phyloP scores from a whole-genome alignment of 2,797 vertebrate species.

The Paratrypauchen microcephalus region DNA sequence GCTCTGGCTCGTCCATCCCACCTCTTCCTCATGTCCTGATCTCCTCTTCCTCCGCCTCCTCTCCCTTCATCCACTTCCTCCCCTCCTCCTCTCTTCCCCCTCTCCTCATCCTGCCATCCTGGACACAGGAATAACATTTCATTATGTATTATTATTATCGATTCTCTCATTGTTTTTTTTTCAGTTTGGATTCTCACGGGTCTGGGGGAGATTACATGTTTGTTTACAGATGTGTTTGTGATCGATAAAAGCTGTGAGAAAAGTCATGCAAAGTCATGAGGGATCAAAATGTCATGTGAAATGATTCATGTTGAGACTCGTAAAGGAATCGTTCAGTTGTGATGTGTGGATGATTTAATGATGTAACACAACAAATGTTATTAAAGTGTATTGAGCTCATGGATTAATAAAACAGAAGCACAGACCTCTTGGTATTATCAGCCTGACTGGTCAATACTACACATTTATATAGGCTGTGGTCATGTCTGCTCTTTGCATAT shows the following conservation, averaged over 20 bases:
- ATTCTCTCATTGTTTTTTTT: constrained; percentile 42
- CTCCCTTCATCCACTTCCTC: too few species aligned
- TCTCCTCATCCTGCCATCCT: too few species aligned
- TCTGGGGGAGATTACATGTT: constrained; percentile 46
- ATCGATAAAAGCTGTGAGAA: constrained; percentile 33
- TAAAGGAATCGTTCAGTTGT: background rate
- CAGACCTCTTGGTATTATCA: background rate
- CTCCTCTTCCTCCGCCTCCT: too few species aligned
- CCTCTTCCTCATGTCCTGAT: too few species aligned
- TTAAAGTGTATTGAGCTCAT: background rate
- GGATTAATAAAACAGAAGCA: background rate
- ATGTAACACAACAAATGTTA: background rate
- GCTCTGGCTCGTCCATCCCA: too few species aligned
- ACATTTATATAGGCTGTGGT: too few species aligned
- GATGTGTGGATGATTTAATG: background rate
- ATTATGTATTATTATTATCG: constrained; percentile 64
- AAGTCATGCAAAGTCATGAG: background rate
- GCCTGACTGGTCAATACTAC: background rate
- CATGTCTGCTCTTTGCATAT: too few species aligned
- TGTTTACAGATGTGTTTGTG: constrained; percentile 37
- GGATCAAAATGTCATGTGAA: background rate
- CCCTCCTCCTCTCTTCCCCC: too few species aligned
- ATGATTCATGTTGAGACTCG: background rate
- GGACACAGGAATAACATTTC: constrained; percentile 56
- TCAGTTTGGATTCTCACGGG: constrained; percentile 50